phyloP scores from a whole-genome alignment of 2,888 invertebrate species.

The Rhaphigaster nebulosa region DNA sequence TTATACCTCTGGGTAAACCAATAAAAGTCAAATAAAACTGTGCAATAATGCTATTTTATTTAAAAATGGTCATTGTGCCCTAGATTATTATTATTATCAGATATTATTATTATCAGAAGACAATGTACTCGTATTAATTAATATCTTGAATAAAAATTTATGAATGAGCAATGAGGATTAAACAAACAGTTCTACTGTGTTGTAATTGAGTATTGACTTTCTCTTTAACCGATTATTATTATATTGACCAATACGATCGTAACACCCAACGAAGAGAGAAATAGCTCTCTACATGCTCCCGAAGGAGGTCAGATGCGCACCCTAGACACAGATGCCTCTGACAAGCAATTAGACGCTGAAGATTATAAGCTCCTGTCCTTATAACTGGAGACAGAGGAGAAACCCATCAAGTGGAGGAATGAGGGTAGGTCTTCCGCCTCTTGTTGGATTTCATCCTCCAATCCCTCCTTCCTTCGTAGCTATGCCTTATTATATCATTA shows the following conservation, averaged over 20 bases:
- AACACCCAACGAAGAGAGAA: background rate
- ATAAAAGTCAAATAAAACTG: too few relatives aligned
- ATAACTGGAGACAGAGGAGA: background rate
- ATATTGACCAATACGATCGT: background rate
- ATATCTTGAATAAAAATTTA: too few relatives aligned
- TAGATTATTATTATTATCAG: too few relatives aligned
- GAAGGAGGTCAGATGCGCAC: background rate
- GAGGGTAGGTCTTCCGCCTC: conserved; percentile 13
- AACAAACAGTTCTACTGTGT: too few relatives aligned
- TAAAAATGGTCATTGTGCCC: too few relatives aligned
- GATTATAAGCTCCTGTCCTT: background rate
- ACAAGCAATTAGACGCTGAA: conserved; percentile 19
- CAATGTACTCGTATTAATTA: too few relatives aligned
- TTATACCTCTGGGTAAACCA: too few relatives aligned
- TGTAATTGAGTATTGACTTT: too few relatives aligned
- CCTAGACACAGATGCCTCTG: background rate
- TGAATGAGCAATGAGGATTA: too few relatives aligned
- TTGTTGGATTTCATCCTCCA: conserved; percentile 27
- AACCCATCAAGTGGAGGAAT: conserved; percentile 1
- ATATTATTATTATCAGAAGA: too few relatives aligned
- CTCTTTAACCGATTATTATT: too few relatives aligned
- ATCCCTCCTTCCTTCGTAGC: background rate
- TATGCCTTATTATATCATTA: background rate
- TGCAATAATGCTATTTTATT: too few relatives aligned
- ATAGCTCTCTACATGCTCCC: background rate